Base-by-base conservation (phyloP, 1,140 invertebrate species). In the Leguminivora glycinivorella region DNA sequence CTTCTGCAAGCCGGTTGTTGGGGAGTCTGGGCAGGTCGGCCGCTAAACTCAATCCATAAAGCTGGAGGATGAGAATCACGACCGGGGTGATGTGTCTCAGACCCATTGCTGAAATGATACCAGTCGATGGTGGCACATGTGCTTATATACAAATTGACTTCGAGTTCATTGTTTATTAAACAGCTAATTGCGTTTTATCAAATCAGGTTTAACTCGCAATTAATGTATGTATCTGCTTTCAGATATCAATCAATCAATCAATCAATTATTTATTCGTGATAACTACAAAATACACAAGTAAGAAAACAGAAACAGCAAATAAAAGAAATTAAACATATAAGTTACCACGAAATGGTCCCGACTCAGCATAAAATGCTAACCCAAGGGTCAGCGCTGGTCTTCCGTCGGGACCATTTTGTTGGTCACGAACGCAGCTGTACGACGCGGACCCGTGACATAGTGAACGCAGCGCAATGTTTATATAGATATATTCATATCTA, bases 51-150 rank as follows among this genome's bases (percentile, higher is more conserved):
- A 63, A 63, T 17, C 25, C 58, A 29, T 31, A 29, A 14, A 63
- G 58, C 14, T 63, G 58, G 58, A 63, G 29, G 10, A 29, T 9
- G 12, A 63, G 58, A 12, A 31, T n/a, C 26, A 63, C 58, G n/a
- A 63, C 17, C 1, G 58, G 58, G n/a, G 26, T 29, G 24, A 63
- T 63, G 1, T 29, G 58, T 17, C 25, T 17, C 58, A 63, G 25
- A 25, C 56, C 56, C 56, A 60, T 60, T n/a, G 56, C 31, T 60
- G 56, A n/a, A 60, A n/a, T 29, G 26, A 29, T 60, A 29, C 56
- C 26, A 9, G 3, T 9, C 14, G 26, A 63, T 63, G 25, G 14
- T 14, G 5, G 26, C 5, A 26, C 26, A 63, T 17, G 26, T 4
- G 4, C 58, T 29, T 63, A 24, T 63, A 63, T 63, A 63, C 26